Conservation (phyloP, 2,797 vertebrate genomes). For the Gallinago stenura region DNA sequence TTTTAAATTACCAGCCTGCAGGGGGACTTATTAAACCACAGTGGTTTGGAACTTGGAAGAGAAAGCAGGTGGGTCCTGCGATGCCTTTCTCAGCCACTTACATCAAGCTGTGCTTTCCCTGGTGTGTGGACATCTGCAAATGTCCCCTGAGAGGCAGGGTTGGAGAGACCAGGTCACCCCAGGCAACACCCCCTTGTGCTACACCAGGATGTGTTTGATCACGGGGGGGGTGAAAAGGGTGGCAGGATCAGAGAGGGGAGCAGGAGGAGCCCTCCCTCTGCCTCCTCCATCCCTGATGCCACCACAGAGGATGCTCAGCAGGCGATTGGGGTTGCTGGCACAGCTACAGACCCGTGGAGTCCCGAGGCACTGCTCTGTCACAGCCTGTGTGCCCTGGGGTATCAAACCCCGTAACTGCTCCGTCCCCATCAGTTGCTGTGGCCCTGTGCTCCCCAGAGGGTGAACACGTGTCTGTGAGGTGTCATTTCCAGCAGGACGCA, state of each 20-base stretch:
- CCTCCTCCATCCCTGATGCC: not conserved
- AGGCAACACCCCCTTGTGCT: not conserved
- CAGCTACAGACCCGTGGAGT: accelerated
- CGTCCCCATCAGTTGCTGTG: not conserved
- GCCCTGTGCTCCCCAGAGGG: not conserved
- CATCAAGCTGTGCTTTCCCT: not conserved
- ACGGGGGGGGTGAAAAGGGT: not conserved
- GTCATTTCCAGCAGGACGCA: not conserved
- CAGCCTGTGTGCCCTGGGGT: not conserved
- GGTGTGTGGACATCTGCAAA: not conserved
- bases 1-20: not conserved
- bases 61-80: not conserved
- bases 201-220: not conserved
- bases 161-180: not conserved
- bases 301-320: not conserved
- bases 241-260: not conserved
- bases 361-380: not conserved
- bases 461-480: not conserved
- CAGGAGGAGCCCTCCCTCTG: not conserved
- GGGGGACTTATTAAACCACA: not conserved
- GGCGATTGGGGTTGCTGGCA: not conserved
- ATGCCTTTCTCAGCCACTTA: not conserved
- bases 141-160: not conserved
- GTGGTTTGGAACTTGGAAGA: not conserved
- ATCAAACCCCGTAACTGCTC: not conserved